Base-by-base conservation (phyloP, 2,113 vertebrate species). In the Geococcyx californianus region DNA sequence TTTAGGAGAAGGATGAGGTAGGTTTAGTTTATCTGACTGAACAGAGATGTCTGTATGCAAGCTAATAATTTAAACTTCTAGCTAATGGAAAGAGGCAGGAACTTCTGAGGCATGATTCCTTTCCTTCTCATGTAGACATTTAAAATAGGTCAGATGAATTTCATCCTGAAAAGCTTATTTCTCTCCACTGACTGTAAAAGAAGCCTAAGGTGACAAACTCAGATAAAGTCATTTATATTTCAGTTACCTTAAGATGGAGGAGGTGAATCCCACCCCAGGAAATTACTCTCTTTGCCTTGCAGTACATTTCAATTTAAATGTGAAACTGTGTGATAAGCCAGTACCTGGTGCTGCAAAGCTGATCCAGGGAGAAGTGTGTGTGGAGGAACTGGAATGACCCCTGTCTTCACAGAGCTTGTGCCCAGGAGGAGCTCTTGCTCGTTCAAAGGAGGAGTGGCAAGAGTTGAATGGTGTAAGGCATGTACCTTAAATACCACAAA, bases 121-220 rank as follows among this genome's bases (percentile, higher is more conserved):
- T 87, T 90, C 51, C 68, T 77, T 94, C 59, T 89, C 24, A 9
- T 67, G 64, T 29, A 89, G 80, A 36, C 64, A 10, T 88, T 88
- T 92, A 74, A 90, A 92, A 92, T 70, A 59, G 60, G 80, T 81
- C 68, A 87, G 86, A 67, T 63, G 44, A 90, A 68, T 77, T 18
- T 13, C 80, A 75, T 67, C 86, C 64, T 74, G 31, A 70, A 94
- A 77, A 64, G 54, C 72, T 85, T 60, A 72, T 77, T 92, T 93
- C 73, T 92, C 69, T 86, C 76, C 38, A 10, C 68, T 86, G 86
- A 34, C 68, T 93, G 55, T 44, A 70, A 87, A 90, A 64, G 52
- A 42, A 95, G 86, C 86, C 83, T 90, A 75, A 90, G 93, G 89
- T 94, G 86, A 81, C 84, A 96, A 87, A 74, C 52, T 63, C 36